Evolutionary conservation across 2,888 invertebrate genomes (phyloP), one percentile per base, ranked within the genome.

Genomic region (Itoplectis maculator): DNA sequence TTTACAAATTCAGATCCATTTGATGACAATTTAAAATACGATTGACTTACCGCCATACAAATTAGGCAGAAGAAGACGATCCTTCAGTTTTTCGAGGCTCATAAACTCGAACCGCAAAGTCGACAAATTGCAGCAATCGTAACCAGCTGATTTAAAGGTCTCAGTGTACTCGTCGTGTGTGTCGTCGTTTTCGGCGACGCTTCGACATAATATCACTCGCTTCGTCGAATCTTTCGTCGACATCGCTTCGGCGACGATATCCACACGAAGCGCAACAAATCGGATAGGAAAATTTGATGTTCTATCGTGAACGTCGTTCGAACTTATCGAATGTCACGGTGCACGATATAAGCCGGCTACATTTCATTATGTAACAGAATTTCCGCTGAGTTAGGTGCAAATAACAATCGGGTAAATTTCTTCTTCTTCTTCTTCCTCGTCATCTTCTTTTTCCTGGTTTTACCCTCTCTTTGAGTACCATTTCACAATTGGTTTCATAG

Each of bases 191-290:
- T 88, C 88, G 3, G 88, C 86, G 13, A 83, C 65, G 35, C 91
- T 89, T 82, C 88, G 91, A 68, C 92, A 92, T 37, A 92, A 82
- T 47, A 92, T 68, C 11, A 92, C 86, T 65, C 85, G 88, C 49
- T 73, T 70, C 8, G 5, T 40, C 18, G 63, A 18, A 42, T 11
- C 37, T 45, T 40, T 42, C 20, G 63, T 18, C 3, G 84, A 81
- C 85, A 84, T 85, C 47, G 20, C 65, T 42, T 47, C 47, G 2
- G n/a, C 61, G 11, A 61, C 35, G 8, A 20, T 9, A 2, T 8
- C 20, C 45, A 11, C 13, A 29, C 29, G 45, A 9, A 20, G 20
- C 51, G 20, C 18, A 11, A 49, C 11, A 8, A 20, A 5, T 49
- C 9, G 7, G 15, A 20, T 29, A 29, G 23, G 18, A 13, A 13